phyloP scores from a whole-genome alignment of 2,888 invertebrate species.

The Nomada flava region DNA sequence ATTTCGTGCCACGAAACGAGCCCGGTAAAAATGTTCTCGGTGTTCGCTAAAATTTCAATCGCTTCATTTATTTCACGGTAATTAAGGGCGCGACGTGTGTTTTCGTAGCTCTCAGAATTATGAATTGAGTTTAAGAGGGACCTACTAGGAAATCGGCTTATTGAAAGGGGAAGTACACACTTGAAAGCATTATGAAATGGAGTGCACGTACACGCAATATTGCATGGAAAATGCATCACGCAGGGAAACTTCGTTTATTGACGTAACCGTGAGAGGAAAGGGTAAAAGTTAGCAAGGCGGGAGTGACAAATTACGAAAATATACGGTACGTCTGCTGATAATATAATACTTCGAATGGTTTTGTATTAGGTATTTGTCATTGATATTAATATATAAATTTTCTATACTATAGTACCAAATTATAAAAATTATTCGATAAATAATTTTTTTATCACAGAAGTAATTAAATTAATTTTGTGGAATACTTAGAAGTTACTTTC shows the following conservation, averaged over 20 bases:
- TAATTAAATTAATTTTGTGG: no score
- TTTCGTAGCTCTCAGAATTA: background rate
- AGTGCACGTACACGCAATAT: conserved; percentile 13
- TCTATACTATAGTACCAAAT: no score
- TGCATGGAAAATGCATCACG: conserved; percentile 17
- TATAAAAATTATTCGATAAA: no score
- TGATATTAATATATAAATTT: background rate
- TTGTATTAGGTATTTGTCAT: background rate
- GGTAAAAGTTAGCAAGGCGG: conserved; percentile 12
- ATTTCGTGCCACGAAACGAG: background rate
- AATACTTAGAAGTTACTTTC: no score
- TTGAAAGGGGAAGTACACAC: conserved; percentile 8
- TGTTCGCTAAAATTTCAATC: background rate
- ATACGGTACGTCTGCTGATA: background rate
- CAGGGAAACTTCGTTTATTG: conserved; percentile 22
- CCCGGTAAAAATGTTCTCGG: background rate
- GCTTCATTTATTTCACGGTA: background rate
- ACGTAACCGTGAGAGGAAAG: conserved; percentile 25
- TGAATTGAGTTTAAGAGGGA: background rate
- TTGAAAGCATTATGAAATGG: background rate
- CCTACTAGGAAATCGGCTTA: background rate
- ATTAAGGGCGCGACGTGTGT: background rate
- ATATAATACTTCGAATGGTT: background rate
- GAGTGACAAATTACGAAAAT: background rate
- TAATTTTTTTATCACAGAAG: no score